Conservation (phyloP, 2,797 vertebrate species). For the Anabas testudineus region DNA sequence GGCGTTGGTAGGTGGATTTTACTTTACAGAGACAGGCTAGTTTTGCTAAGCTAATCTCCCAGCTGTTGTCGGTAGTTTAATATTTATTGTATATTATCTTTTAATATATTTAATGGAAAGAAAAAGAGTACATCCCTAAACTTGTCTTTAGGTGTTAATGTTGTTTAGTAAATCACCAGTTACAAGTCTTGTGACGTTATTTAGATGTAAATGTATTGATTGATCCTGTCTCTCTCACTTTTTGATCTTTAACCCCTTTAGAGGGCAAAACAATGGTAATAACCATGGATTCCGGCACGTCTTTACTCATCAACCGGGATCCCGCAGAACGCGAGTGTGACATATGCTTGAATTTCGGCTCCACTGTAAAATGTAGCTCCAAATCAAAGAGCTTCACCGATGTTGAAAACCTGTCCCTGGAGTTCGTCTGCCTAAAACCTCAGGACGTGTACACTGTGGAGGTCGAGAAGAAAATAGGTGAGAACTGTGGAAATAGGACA, state of each 20-base stretch:
- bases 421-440: conserved; percentile 78
- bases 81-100: neutral
- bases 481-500: conserved; percentile 9
- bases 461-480: conserved; percentile 72
- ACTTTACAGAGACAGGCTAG: no score
- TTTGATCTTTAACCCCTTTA: conserved; percentile 28
- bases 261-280: conserved; percentile 61
- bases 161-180: neutral
- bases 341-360: conserved; percentile 62
- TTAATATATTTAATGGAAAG: no score
- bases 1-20: no score
- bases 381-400: conserved; percentile 35
- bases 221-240: neutral
- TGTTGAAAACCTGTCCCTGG: conserved; percentile 38
- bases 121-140: no score
- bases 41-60: no score
- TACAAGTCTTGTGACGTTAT: no score
- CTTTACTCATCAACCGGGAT: conserved; percentile 56
- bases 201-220: neutral
- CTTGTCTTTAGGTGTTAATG: no score
- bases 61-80: neutral
- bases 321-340: conserved; percentile 59
- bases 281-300: conserved; percentile 55
- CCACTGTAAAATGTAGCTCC: conserved; percentile 51
- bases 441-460: conserved; percentile 72